phyloP scores from a whole-genome alignment of 2,888 invertebrate species.

The Itoplectis maculator region DNA sequence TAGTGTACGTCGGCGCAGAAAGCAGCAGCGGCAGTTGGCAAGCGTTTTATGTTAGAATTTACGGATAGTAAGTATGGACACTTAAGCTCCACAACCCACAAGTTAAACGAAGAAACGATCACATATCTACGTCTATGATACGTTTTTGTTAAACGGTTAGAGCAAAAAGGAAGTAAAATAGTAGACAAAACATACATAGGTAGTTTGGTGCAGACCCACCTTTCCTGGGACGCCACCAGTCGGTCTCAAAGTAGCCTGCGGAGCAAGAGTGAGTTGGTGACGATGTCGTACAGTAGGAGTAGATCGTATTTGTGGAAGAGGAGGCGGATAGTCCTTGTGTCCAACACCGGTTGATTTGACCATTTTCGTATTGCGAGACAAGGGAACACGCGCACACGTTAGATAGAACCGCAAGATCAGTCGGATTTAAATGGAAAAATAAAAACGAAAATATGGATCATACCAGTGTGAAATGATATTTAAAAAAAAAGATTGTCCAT shows the following conservation, averaged over 20 bases:
- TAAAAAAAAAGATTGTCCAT: conserved; percentile 25
- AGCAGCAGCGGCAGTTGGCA: conserved; percentile 30
- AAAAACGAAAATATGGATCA: conserved; percentile 40
- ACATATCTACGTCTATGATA: conserved; percentile 62
- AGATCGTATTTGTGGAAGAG: conserved; percentile 89
- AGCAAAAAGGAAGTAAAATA: conserved; percentile 79
- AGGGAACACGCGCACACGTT: conserved; percentile 82
- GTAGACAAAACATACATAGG: conserved; percentile 84
- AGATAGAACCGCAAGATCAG: conserved; percentile 82
- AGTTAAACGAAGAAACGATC: conserved; percentile 59
- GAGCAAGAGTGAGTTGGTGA: conserved; percentile 86
- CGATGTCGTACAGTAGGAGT: conserved; percentile 84
- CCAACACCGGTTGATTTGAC: conserved; percentile 81
- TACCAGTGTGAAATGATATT: conserved; percentile 52
- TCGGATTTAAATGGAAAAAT: conserved; percentile 71
- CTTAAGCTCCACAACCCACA: conserved; percentile 62
- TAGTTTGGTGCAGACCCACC: conserved; percentile 89
- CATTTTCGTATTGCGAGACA: conserved; percentile 77
- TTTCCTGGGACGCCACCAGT: conserved; percentile 99
- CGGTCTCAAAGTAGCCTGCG: conserved; percentile 98
- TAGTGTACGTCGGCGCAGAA: conserved; percentile 26
- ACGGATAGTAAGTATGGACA: conserved; percentile 18
- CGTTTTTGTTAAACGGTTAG: conserved; percentile 67
- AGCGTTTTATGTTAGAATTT: conserved; percentile 25
- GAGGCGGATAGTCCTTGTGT: conserved; percentile 88